These are phyloP conservation scores for Cardiocondyla obscurior DNA, from an alignment of 1,140 invertebrate genomes.

Conservation along the genomic window DNA sequence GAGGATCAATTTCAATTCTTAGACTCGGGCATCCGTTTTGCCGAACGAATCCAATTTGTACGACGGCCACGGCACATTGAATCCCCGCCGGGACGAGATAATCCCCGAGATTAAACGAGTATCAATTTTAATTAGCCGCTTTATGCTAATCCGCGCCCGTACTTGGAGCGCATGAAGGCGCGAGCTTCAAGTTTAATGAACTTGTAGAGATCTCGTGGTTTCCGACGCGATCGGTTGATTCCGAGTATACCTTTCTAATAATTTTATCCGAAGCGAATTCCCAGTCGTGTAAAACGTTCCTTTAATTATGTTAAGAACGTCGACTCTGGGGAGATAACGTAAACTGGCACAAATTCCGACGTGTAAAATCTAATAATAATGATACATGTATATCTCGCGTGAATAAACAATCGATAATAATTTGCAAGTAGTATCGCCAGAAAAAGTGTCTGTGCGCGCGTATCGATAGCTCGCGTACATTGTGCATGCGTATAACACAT, in stretches of 20 bases:
- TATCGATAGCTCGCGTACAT: too few relatives aligned
- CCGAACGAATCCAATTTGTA: slow-evolving; percentile 17
- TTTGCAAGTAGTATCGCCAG: not conserved
- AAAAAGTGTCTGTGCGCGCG: not conserved
- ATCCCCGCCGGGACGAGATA: not conserved
- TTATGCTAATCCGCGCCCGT: not conserved
- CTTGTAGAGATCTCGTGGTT: not conserved
- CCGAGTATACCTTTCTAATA: not conserved
- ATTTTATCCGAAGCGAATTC: not conserved
- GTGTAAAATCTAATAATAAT: too few relatives aligned
- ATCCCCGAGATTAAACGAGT: not conserved
- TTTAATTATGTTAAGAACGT: not conserved
- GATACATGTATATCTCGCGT: not conserved
- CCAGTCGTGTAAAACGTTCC: not conserved
- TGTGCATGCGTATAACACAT: not conserved
- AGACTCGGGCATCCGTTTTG: not conserved
- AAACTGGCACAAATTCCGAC: not conserved
- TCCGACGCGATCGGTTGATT: not conserved
- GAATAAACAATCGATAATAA: not conserved
- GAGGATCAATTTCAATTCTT: slow-evolving; percentile 19
- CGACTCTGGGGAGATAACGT: not conserved
- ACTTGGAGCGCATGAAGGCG: not conserved
- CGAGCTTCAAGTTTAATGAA: slow-evolving; percentile 6
- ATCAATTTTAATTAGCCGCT: not conserved
- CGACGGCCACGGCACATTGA: slow-evolving; percentile 4